These are phyloP conservation scores for Cynaeus angustus DNA, from an alignment of 2,888 invertebrate genomes.

Conservation along the genomic window DNA sequence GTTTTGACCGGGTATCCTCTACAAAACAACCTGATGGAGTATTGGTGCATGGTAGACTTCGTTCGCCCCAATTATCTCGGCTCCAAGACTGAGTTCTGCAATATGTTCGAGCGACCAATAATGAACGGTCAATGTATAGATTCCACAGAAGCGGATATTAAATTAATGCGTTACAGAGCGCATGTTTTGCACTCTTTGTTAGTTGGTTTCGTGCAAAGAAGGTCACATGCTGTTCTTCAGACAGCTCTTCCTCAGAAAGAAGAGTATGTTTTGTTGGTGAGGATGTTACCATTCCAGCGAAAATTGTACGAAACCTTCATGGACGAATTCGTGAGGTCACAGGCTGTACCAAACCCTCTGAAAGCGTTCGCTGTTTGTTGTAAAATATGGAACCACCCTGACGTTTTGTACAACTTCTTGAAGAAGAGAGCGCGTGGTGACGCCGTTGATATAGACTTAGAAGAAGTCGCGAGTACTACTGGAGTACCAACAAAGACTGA, in stretches of 20 bases:
- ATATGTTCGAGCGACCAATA: constrained; percentile 99
- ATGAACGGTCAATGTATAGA: constrained; percentile 99
- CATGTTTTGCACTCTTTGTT: constrained; percentile 96
- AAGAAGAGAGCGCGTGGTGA: constrained; percentile 87
- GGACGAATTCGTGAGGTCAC: constrained; percentile 91
- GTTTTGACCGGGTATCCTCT: constrained; percentile 98
- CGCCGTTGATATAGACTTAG: constrained; percentile 86
- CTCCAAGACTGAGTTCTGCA: constrained; percentile 96
- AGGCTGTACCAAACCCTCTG: constrained; percentile 93
- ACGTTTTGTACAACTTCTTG: constrained; percentile 90
- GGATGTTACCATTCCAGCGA: constrained; percentile 92
- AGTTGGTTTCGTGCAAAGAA: constrained; percentile 94
- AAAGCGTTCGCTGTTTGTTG: constrained; percentile 99
- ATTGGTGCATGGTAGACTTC: constrained; percentile 99
- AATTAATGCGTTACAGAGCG: constrained; percentile 94
- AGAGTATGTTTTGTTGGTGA: constrained; percentile 92
- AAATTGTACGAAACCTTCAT: constrained; percentile 94
- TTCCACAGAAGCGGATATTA: constrained; percentile 94
- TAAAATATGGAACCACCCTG: constrained; percentile 98
- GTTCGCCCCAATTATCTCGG: constrained; percentile 98
- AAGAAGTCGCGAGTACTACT: constrained; percentile 80
- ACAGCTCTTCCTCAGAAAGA: constrained; percentile 94
- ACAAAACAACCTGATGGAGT: constrained; percentile 97
- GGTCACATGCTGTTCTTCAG: constrained; percentile 94
- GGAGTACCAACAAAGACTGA: constrained; percentile 63